Conservation (phyloP, 2,113 vertebrate genomes). For the Arvicanthis niloticus region DNA sequence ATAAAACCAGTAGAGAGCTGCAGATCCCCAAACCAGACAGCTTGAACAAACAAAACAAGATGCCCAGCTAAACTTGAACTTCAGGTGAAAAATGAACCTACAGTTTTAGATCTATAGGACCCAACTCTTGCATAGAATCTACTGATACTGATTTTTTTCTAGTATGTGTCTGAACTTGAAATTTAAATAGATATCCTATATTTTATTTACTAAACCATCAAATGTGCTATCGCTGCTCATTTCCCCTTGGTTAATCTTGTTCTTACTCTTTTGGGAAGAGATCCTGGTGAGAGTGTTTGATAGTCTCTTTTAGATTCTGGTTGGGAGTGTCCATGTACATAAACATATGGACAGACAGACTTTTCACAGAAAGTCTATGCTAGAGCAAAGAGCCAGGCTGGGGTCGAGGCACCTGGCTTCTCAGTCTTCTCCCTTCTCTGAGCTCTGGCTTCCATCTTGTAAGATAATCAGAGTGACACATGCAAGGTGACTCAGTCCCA, state of each 20-base stretch:
- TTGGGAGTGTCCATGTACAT: not conserved
- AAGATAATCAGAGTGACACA: not conserved
- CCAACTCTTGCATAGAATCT: not conserved
- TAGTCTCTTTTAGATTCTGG: not conserved
- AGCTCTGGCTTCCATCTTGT: not conserved
- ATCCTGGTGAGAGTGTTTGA: fast-evolving
- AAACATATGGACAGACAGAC: fast-evolving
- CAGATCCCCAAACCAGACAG: not conserved
- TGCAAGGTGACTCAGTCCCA: not conserved
- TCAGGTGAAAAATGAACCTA: not conserved
- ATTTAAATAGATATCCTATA: not conserved
- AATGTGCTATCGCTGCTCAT: fast-evolving
- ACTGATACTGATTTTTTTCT: not conserved
- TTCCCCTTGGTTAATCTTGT: not conserved
- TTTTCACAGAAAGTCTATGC: not conserved
- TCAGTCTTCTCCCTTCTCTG: not conserved
- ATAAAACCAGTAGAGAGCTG: not conserved
- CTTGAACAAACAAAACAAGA: not conserved
- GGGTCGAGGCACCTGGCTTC: not conserved
- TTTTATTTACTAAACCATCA: not conserved
- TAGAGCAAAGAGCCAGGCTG: not conserved
- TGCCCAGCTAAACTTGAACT: not conserved
- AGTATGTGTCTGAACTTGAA: not conserved
- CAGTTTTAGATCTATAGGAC: not conserved
- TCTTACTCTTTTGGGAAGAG: not conserved